Base-by-base conservation (phyloP, 2,113 vertebrate genomes). In the Shinisaurus crocodilurus region DNA sequence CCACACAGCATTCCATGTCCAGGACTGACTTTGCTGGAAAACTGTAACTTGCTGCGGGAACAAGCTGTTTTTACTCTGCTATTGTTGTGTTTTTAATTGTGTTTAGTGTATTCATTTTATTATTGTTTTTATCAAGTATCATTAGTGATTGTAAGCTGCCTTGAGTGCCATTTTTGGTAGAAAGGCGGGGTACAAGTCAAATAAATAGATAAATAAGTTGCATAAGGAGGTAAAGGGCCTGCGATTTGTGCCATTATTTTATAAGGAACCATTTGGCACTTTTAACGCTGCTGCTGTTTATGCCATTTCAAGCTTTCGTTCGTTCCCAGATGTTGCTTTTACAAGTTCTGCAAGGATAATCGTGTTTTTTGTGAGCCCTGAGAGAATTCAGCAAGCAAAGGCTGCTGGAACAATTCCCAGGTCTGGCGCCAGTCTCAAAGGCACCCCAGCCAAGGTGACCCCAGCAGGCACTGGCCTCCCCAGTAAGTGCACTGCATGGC, bases 201-300 rank as follows among this genome's bases (percentile, higher is more conserved):
- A 63, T 54, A 63, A 18, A 63, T 63, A 63, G 18, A 63, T 63
- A 63, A 63, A 63, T 63, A 69, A 60, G 88, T 93, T 90, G 76
- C 72, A 76, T 65, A 92, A 84, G 10, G 54, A 87, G 86, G 15
- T 45, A 82, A 70, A 27, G 74, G 29, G 72, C 85, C 50, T 84
- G 85, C 34, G 48, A n/a, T 40, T 77, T 57, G 77, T 40, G 40
- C 23, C 12, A 60, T 72, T 69, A 74, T 69, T 76, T 76, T 70
- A 29, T 5, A 90, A 93, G 12, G 60, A 32, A 88, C 9, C 13
- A 40, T 93, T 45, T 75, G n/a, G 18, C n/a, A 40, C 57, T 76
- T n/a, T 77, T 50, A 65, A 72, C 27, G 7, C 3, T 5, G 34
- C 29, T 85, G 81, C 76, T 25, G 20, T 79, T 65, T 69, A 63